These are phyloP conservation scores for Venusia cambrica DNA, from an alignment of 2,888 invertebrate species.

Conservation along the genomic window DNA sequence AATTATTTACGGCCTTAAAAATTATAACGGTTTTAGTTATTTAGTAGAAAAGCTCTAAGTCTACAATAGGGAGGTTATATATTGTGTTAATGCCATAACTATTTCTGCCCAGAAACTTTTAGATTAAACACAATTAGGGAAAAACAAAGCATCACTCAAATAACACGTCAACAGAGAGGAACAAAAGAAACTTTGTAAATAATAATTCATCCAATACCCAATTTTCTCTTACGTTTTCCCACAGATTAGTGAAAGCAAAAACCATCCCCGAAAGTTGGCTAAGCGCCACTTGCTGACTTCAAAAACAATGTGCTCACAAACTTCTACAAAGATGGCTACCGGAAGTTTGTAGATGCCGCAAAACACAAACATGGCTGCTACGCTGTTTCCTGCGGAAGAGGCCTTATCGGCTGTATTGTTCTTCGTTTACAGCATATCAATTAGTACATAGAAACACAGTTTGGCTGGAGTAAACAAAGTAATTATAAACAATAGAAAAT, in stretches of 20 bases:
- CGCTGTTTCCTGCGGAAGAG: constrained; percentile 23
- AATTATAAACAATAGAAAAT: too few species aligned
- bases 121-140: too few species aligned
- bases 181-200: too few species aligned
- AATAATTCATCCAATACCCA: background rate
- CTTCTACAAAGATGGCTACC: constrained; percentile 34
- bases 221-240: constrained; percentile 6
- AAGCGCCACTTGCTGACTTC: constrained; percentile 42
- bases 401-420: constrained; percentile 11
- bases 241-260: constrained; percentile 35
- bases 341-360: constrained; percentile 32
- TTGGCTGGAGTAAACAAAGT: too few species aligned
- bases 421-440: constrained; percentile 5
- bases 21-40: too few species aligned
- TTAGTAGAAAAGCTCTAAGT: too few species aligned
- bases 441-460: too few species aligned
- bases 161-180: too few species aligned
- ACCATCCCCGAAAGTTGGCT: constrained; percentile 37
- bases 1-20: background rate
- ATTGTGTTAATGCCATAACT: too few species aligned
- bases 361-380: constrained; percentile 35
- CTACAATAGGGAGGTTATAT: too few species aligned
- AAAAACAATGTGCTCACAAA: constrained; percentile 42
- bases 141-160: too few species aligned
- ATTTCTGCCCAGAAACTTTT: too few species aligned